A percentile compares a stretch with the other conserved stretches of the same genome.
Conservation (phyloP, 2,113 vertebrate genomes). For the Cichladusa arquata region DNA sequence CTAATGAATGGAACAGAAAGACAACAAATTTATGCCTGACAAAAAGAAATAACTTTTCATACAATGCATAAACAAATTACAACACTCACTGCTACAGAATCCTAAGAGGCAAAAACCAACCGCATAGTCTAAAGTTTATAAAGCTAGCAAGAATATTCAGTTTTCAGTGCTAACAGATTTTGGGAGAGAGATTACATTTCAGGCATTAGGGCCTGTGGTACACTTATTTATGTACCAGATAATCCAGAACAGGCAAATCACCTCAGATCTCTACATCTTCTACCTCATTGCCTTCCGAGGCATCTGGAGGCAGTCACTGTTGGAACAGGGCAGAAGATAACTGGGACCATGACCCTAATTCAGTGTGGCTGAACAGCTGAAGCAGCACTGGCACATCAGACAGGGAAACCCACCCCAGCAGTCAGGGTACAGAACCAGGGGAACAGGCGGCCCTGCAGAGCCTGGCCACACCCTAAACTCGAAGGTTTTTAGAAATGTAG, state of each 20-base stretch:
- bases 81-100: not conserved
- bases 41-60: not conserved
- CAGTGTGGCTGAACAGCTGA: not conserved
- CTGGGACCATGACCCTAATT: not conserved
- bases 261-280: not conserved
- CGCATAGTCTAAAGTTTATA: not conserved
- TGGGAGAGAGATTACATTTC: not conserved
- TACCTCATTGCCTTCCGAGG: not conserved
- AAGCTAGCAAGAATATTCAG: not conserved
- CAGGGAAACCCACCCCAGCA: not conserved
- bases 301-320: not conserved
- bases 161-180: not conserved
- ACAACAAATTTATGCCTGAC: not conserved
- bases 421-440: rapidly evolving
- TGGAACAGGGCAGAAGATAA: not conserved
- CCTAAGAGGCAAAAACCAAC: not conserved
- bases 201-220: not conserved
- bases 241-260: not conserved
- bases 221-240: not conserved
- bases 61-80: not conserved
- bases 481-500: not conserved
- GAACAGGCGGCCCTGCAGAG: rapidly evolving
- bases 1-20: not conserved
- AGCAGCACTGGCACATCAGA: not conserved
- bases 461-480: not conserved